Percentiles rank a stretch among this genome's conserved stretches.
phyloP scores from a whole-genome alignment of 2,888 invertebrate species.

The Eupsilia transversa region DNA sequence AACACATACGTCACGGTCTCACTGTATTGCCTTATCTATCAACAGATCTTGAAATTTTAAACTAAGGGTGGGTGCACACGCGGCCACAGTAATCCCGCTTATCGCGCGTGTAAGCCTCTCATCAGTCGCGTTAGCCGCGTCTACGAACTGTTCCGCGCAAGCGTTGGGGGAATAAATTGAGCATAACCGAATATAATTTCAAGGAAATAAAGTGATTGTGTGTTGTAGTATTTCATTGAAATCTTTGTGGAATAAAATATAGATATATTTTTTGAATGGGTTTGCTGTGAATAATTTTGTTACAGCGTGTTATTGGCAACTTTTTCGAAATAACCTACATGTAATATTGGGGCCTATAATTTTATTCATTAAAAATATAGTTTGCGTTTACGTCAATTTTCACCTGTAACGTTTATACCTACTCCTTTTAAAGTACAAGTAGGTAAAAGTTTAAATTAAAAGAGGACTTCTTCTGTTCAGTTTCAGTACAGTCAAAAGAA shows the following conservation, averaged over 20 bases:
- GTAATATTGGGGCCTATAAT: no score
- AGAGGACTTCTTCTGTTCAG: neutral
- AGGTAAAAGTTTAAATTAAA: neutral
- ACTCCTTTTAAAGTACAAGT: neutral
- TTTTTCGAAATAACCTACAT: no score
- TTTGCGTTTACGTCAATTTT: neutral
- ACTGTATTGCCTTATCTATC: slow-evolving; percentile 69
- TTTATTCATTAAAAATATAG: neutral
- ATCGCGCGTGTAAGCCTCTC: slow-evolving; percentile 85
- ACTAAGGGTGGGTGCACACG: slow-evolving; percentile 76
- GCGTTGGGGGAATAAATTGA: slow-evolving; percentile 64
- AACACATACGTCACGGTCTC: slow-evolving; percentile 52
- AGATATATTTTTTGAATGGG: slow-evolving; percentile 17
- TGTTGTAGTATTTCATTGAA: slow-evolving; percentile 40
- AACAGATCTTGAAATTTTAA: slow-evolving; percentile 83
- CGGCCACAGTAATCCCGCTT: slow-evolving; percentile 78
- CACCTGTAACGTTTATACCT: neutral
- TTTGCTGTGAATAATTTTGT: neutral
- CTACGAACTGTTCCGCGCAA: slow-evolving; percentile 64
- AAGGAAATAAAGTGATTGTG: slow-evolving; percentile 60
- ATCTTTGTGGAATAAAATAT: slow-evolving; percentile 18
- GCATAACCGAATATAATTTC: slow-evolving; percentile 63
- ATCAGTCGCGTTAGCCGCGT: slow-evolving; percentile 74
- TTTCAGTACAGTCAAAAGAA: neutral
- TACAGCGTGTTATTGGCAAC: neutral